Percentiles rank a stretch among this genome's conserved stretches.
Evolutionary conservation across 1,140 invertebrate genomes (phyloP).

Genomic region (Drosophila parvula): DNA sequence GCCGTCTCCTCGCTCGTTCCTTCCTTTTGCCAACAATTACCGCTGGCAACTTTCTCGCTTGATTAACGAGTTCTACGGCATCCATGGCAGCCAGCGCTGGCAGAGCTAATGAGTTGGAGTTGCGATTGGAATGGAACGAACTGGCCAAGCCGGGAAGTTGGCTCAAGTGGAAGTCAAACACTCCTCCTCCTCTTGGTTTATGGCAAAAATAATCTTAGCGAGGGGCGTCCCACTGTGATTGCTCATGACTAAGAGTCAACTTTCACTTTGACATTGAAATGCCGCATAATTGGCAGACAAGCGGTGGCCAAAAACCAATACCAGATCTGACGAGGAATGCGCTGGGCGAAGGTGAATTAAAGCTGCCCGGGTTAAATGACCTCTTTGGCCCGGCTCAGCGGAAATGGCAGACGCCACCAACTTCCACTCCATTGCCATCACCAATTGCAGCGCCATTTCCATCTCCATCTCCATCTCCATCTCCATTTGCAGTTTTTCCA

Average conservation of each 20-base stretch:
- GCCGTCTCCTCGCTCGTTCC: background rate
- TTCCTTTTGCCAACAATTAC: conserved; percentile 42
- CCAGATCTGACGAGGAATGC: conserved; percentile 10
- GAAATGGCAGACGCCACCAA: conserved; percentile 61
- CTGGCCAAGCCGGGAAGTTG: conserved; percentile 22
- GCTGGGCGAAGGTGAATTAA: conserved; percentile 58
- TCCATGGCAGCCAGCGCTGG: conserved; percentile 49
- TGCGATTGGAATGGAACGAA: conserved; percentile 24
- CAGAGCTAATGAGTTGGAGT: conserved; percentile 65
- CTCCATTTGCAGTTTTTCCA: conserved; percentile 69
- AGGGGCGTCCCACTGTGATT: conserved; percentile 32
- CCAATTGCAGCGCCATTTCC: conserved; percentile 15
- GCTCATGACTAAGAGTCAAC: conserved; percentile 72
- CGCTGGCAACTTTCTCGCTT: conserved; percentile 73
- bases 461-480: conserved; percentile 16
- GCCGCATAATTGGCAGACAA: conserved; percentile 70
- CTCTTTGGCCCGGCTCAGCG: conserved; percentile 62
- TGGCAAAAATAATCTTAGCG: conserved; percentile 43
- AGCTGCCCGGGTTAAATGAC: conserved; percentile 65
- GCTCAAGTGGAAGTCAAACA: conserved; percentile 62
- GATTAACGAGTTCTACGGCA: conserved; percentile 80
- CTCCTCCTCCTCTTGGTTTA: conserved; percentile 21
- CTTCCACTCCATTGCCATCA: conserved; percentile 3
- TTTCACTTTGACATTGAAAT: conserved; percentile 84
- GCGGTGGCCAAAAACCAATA: conserved; percentile 18